Conservation (phyloP, 2,888 invertebrate species). For the Helobdella robusta region DNA sequence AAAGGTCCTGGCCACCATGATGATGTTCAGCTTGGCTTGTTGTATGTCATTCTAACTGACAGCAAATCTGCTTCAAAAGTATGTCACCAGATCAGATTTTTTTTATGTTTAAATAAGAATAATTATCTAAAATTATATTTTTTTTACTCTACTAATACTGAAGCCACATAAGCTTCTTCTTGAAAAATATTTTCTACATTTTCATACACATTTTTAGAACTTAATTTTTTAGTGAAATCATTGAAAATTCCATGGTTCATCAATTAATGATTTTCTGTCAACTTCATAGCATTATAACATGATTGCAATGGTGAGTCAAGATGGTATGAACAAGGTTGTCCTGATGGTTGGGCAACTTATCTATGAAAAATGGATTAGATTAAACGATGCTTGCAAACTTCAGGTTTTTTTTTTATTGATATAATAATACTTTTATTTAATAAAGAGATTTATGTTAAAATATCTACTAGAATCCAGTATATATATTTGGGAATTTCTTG, state of each 20-base stretch:
- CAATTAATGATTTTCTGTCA: too few relatives aligned
- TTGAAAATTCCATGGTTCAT: background rate
- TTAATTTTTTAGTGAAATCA: background rate
- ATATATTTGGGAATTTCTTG: too few relatives aligned
- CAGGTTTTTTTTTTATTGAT: constrained; percentile 41
- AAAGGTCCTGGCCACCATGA: constrained; percentile 75
- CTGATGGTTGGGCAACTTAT: constrained; percentile 73
- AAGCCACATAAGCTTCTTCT: background rate
- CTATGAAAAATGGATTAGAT: constrained; percentile 75
- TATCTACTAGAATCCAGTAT: too few relatives aligned
- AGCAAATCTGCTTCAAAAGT: constrained; percentile 54
- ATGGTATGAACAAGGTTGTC: constrained; percentile 73
- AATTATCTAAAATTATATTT: background rate
- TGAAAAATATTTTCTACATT: background rate
- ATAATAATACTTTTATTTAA: background rate
- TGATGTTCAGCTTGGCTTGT: constrained; percentile 79
- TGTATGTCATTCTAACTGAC: constrained; percentile 78
- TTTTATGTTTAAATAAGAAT: background rate
- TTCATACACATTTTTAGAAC: background rate
- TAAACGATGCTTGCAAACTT: constrained; percentile 67
- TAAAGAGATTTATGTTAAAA: too few relatives aligned
- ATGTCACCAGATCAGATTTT: constrained; percentile 21
- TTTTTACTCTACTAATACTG: background rate
- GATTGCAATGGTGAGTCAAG: constrained; percentile 76
- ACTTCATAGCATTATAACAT: constrained; percentile 68